Percentiles rank a stretch among this genome's conserved stretches.
These are phyloP conservation scores for Zhengitettix transpicula DNA, from an alignment of 2,888 invertebrate genomes.

Conservation along the genomic window DNA sequence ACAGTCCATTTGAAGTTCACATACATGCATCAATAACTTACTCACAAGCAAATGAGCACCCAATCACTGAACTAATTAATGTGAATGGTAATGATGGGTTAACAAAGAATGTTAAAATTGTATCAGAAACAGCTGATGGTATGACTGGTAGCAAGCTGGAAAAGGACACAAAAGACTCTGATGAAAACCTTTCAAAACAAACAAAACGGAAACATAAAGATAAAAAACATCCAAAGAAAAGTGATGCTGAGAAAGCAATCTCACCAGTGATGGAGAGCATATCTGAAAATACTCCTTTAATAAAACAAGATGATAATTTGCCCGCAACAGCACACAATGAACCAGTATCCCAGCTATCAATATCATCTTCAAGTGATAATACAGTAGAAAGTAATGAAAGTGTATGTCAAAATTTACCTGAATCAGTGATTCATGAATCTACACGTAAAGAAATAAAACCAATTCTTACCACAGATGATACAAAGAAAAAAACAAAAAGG, in stretches of 20 bases:
- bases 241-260: neutral
- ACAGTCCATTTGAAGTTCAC: slow-evolving; percentile 42
- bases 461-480: no score
- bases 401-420: no score
- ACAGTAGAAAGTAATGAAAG: no score
- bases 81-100: neutral
- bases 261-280: no score
- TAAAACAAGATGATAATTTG: no score
- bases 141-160: slow-evolving; percentile 5
- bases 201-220: neutral
- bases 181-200: slow-evolving; percentile 19
- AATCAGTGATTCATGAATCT: no score
- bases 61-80: no score
- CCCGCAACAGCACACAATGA: no score
- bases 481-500: neutral
- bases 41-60: slow-evolving; percentile 18
- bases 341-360: no score
- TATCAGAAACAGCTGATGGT: slow-evolving; percentile 18
- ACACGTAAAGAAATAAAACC: no score
- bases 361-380: no score
- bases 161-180: slow-evolving; percentile 28
- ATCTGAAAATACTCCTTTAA: no score
- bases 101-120: slow-evolving; percentile 10
- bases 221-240: neutral
- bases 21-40: slow-evolving; percentile 39